These are phyloP conservation scores for Agrilus mali DNA, from an alignment of 2,888 invertebrate species.

Conservation along the genomic window DNA sequence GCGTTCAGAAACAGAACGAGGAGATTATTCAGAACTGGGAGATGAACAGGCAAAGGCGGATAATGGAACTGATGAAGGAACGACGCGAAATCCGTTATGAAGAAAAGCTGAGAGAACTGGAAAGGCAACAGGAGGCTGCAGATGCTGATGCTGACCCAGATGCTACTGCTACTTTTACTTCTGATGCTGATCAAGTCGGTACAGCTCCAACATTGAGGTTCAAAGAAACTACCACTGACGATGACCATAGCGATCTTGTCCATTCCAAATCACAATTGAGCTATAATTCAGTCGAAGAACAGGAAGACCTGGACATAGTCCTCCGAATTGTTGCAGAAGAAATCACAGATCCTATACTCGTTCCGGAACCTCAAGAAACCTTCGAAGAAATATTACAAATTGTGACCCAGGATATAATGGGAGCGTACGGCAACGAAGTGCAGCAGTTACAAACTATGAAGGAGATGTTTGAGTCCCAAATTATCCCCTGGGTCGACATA, in stretches of 20 bases:
- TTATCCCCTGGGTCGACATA: constrained; percentile 36
- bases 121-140: constrained; percentile 1
- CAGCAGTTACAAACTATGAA: constrained; percentile 34
- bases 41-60: constrained; percentile 17
- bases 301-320: constrained; percentile 36
- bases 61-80: constrained; percentile 22
- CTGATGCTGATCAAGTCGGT: constrained; percentile 2
- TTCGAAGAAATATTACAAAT: constrained; percentile 36
- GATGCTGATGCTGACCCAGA: background rate
- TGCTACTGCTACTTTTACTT: too few relatives aligned
- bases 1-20: constrained; percentile 14
- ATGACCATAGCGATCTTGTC: constrained; percentile 10
- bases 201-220: background rate
- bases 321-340: constrained; percentile 26
- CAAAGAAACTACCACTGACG: constrained; percentile 8
- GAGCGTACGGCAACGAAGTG: constrained; percentile 34
- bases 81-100: constrained; percentile 23
- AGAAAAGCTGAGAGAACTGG: constrained; percentile 14
- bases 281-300: constrained; percentile 37
- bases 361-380: constrained; percentile 32
- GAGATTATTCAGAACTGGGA: constrained; percentile 20
- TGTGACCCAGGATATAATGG: constrained; percentile 35
- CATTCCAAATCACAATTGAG: constrained; percentile 21
- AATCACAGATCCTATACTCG: constrained; percentile 38
- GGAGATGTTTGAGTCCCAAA: constrained; percentile 31